A percentile compares a stretch with the other conserved stretches of the same genome.
Conservation (phyloP, 2,888 invertebrate genomes). For the Volucella inflata region DNA sequence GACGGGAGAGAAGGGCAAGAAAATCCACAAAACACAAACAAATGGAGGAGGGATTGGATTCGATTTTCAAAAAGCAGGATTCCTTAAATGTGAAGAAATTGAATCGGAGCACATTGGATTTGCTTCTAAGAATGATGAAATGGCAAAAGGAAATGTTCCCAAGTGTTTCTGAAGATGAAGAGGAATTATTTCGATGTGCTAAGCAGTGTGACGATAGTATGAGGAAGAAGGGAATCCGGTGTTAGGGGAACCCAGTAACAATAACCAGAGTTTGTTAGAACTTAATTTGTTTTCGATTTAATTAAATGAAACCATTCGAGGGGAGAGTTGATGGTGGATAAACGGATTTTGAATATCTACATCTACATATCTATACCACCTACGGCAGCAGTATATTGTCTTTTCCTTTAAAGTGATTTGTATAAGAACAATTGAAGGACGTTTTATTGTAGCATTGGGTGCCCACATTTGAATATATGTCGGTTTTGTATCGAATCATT, state of each 20-base stretch:
- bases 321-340: not conserved
- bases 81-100: too few species aligned
- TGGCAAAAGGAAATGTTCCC: not conserved
- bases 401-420: too few species aligned
- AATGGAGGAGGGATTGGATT: too few species aligned
- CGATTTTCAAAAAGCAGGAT: too few species aligned
- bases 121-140: not conserved
- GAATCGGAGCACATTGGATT: too few species aligned
- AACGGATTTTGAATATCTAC: not conserved
- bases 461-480: too few species aligned
- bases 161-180: not conserved
- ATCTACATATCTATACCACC: not conserved
- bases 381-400: too few species aligned
- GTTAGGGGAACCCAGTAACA: not conserved
- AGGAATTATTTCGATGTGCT: conserved; percentile 2
- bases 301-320: conserved; percentile 22
- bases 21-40: too few species aligned
- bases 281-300: conserved; percentile 38
- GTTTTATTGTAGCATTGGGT: too few species aligned
- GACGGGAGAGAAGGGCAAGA: too few species aligned
- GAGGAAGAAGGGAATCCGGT: not conserved
- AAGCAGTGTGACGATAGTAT: not conserved
- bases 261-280: not conserved
- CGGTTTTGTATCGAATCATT: too few species aligned
- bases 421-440: too few species aligned